Evolutionary conservation across 2,797 vertebrate species (phyloP).

Genomic region (Pipistrellus kuhlii): DNA sequence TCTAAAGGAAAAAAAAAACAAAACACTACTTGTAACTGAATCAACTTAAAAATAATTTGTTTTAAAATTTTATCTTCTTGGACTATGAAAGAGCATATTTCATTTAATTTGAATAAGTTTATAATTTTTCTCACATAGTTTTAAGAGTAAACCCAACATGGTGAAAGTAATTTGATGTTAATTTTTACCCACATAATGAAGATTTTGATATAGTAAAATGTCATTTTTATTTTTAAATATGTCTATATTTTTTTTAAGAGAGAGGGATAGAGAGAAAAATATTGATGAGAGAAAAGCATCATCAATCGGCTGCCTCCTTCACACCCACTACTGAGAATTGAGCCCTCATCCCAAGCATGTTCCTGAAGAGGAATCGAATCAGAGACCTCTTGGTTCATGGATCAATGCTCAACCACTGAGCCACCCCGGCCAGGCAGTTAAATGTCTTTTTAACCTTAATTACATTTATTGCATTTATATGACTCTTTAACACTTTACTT

Average conservation of each 20-base stretch:
- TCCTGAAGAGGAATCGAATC: no score
- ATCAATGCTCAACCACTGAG: no score
- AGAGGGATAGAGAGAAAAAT: no score
- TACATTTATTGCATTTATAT: neutral
- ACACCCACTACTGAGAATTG: no score
- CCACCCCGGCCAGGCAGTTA: neutral
- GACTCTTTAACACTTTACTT: neutral
- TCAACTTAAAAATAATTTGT: conserved; percentile 69
- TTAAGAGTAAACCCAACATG: neutral
- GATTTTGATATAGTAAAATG: neutral
- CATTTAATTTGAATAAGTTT: conserved; percentile 10
- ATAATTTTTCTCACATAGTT: neutral
- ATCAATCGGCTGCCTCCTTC: no score
- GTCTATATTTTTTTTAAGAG: no score
- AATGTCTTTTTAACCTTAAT: neutral
- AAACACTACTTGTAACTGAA: conserved; percentile 13
- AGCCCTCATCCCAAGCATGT: no score
- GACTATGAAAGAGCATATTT: neutral
- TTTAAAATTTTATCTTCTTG: conserved; percentile 57
- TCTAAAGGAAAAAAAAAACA: conserved; percentile 28
- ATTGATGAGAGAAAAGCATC: no score
- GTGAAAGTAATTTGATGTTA: neutral
- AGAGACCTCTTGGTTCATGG: no score
- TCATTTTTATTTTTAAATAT: neutral
- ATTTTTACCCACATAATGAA: neutral